phyloP scores from a whole-genome alignment of 1,140 invertebrate species.

The Ips nitidus region DNA sequence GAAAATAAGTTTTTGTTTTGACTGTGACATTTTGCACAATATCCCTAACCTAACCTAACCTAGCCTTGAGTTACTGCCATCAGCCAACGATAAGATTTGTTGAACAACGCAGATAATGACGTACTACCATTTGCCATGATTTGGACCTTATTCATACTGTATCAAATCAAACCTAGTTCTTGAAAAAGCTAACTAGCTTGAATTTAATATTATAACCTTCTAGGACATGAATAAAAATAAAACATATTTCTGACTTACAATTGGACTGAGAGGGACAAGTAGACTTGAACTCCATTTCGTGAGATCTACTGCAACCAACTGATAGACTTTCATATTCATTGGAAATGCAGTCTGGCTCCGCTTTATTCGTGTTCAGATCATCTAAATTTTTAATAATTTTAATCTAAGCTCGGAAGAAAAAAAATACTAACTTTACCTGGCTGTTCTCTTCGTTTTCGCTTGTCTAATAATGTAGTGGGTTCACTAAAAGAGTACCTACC shows the following conservation, averaged over 20 bases:
- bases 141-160: no score
- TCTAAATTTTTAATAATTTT: constrained; percentile 12
- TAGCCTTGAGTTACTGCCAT: no score
- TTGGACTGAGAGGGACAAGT: constrained; percentile 54
- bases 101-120: no score
- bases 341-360: constrained; percentile 49
- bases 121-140: no score
- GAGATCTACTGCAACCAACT: constrained; percentile 63
- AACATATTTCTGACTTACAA: constrained; percentile 39
- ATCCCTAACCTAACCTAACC: no score
- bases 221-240: neutral
- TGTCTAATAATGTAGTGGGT: constrained; percentile 29
- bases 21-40: no score
- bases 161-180: no score
- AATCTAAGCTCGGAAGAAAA: no score
- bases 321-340: constrained; percentile 61
- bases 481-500: constrained; percentile 61
- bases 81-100: no score
- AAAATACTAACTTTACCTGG: constrained; percentile 38
- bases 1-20: no score
- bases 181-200: no score
- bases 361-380: constrained; percentile 28
- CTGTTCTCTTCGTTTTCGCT: constrained; percentile 46
- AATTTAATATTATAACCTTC: no score
- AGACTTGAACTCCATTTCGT: constrained; percentile 71